These are phyloP conservation scores for Pangasius macronema DNA, from an alignment of 2,797 vertebrate species.

Conservation along the genomic window DNA sequence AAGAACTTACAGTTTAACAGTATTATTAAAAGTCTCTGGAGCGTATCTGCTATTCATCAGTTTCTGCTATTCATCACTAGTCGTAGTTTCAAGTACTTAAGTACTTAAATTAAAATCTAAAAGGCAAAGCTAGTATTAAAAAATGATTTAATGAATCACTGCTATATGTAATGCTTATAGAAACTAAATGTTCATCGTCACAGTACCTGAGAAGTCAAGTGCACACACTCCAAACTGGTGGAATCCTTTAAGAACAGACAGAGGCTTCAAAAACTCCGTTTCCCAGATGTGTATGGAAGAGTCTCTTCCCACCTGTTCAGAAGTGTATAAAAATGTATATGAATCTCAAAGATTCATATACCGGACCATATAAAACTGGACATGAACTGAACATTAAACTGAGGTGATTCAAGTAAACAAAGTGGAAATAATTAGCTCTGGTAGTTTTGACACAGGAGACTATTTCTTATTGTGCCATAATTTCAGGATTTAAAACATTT, in stretches of 20 bases:
- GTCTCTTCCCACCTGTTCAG: constrained; percentile 91
- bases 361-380: not conserved
- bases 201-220: constrained; percentile 96
- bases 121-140: not conserved
- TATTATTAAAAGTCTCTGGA: constrained; percentile 31
- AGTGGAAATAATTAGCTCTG: not conserved
- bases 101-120: not conserved
- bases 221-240: constrained; percentile 96
- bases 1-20: constrained; percentile 37
- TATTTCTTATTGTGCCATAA: not conserved
- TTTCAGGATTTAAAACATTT: not conserved
- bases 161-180: not conserved
- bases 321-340: constrained; percentile 34
- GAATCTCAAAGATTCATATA: not conserved
- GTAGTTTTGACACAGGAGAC: not conserved
- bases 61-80: constrained; percentile 40
- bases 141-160: not conserved
- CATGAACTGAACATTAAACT: not conserved
- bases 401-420: not conserved
- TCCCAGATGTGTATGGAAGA: constrained; percentile 96
- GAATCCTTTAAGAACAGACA: constrained; percentile 93
- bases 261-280: constrained; percentile 90
- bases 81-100: not conserved
- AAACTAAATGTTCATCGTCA: not conserved
- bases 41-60: constrained; percentile 41